Base-by-base conservation (phyloP, 2,797 vertebrate genomes). In the Natrix natrix region DNA sequence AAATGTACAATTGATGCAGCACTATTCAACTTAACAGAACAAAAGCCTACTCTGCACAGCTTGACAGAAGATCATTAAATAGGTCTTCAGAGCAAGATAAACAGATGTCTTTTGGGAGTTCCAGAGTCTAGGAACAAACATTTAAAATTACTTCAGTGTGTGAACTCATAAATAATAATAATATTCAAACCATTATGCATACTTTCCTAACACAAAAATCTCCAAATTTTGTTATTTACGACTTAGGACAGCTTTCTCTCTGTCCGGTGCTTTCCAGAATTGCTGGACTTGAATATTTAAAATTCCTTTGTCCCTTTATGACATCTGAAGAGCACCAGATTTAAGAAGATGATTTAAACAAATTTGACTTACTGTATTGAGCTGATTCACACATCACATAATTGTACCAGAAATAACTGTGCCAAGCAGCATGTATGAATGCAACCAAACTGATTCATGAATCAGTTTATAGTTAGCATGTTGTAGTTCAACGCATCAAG, bases 161-260 rank as follows among this genome's bases (percentile, higher is more conserved):
- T 83, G 4, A 83, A 83, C 37, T 83, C 37, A 83, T 20, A 24
- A 83, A 28, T 59, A 61, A 24, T 78, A 78, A 14, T 55, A 48
- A 87, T 91, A 93, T 0, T 91, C 92, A 17, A 91, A 92, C 61
- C 16, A 92, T 55, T 1, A 12, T 43, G 89, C 1, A 52, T 7
- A 17, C 5, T 86, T 92, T 91, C 90, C 78, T 90, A 94, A 91
- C 92, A 89, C 61, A 66, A 14, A 26, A 88, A 48, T 3, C 37
- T 37, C 93, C 91, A 88, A 87, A 87, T 90, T 83, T 66, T n/a
- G 6, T 32, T 60, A 48, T 56, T 74, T 74, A 74, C 87, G 55
- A 63, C 92, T 78, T 83, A 48, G 74, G 37, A 83, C 3, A 83
- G 37, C 20, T 74, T 74, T 74, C 17, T 10, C 32, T 17, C 37